Base-by-base conservation (phyloP, 1,140 invertebrate genomes). In the Rhyzopertha dominica region DNA sequence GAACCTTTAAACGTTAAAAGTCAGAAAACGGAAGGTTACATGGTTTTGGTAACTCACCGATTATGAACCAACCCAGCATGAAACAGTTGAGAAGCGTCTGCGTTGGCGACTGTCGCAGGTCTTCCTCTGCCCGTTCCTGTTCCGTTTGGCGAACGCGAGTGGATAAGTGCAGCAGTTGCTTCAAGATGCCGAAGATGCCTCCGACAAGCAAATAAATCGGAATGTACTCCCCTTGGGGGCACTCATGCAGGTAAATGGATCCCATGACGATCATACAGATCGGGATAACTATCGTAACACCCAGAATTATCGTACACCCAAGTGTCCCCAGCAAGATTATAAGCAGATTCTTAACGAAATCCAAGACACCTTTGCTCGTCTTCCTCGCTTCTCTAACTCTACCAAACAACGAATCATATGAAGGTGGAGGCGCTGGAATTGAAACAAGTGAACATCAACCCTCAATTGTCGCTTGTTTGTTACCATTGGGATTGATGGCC, bases 201-300 rank as follows among this genome's bases (percentile, higher is more conserved):
- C 77, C 80, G 46, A 85, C 79, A 49, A 84, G 62, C 51, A 84
- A 70, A 65, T 82, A 85, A 17, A 83, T 74, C 4, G 82, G 81
- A 63, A 85, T 83, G 56, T 80, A 79, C 61, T 75, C 72, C 51
- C 81, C 77, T 54, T 77, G 75, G 7, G 76, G 77, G 61, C 82
- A 84, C 25, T 82, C 74, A 52, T 82, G 61, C 32, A 82, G 62
- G 61, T 82, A 80, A 9, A 79, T 62, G 7, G 76, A 71, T 23
- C 80, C 81, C 48, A 84, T 76, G 2, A 79, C 66, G 36, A 82
- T 78, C 79, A 81, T 82, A 43, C 76, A 73, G 41, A 82, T 65
- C 47, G 80, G 80, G 47, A 84, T 71, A 12, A 79, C 73, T 48
- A 82, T 71, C 10, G 77, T 76, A 19, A 82, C 61, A 23, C 74